Percentiles rank a stretch among this genome's conserved stretches.
phyloP scores from a whole-genome alignment of 35 echinoderm and acorn worm species.

The Heliocidaris tuberculata region DNA sequence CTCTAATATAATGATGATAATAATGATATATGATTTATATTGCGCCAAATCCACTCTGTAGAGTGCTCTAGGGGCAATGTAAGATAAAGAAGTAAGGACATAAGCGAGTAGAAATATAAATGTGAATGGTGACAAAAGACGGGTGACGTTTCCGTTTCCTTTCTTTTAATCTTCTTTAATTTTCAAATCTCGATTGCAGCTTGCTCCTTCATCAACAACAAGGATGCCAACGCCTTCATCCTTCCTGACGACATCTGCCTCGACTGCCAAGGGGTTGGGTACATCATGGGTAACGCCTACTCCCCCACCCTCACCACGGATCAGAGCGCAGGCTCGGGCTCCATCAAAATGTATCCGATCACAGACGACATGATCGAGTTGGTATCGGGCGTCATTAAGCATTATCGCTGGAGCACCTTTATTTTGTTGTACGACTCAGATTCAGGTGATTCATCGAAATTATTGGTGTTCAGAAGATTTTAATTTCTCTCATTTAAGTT shows the following conservation, averaged over 20 bases:
- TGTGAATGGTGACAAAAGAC: not conserved
- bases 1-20: too few species aligned
- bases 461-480: not conserved
- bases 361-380: slow-evolving; percentile 63
- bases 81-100: too few species aligned
- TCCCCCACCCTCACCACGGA: slow-evolving; percentile 59
- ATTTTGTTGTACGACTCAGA: slow-evolving; percentile 64
- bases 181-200: not conserved
- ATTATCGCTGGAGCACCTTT: slow-evolving; percentile 73
- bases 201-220: slow-evolving; percentile 52
- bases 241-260: slow-evolving; percentile 71
- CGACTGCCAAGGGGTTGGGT: slow-evolving; percentile 48
- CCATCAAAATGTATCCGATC: slow-evolving; percentile 75
- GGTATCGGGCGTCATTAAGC: slow-evolving; percentile 57
- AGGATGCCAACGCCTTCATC: slow-evolving; percentile 57
- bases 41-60: too few species aligned
- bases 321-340: slow-evolving; percentile 53
- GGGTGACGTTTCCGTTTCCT: not conserved
- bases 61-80: too few species aligned
- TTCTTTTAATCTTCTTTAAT: not conserved
- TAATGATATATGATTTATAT: too few species aligned
- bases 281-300: slow-evolving; percentile 67
- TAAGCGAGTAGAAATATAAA: too few species aligned
- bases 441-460: slow-evolving; percentile 46
- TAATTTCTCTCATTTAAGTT: not conserved